Conservation (phyloP, 2,888 invertebrate species). For the Pristionchus fissidentatus region DNA sequence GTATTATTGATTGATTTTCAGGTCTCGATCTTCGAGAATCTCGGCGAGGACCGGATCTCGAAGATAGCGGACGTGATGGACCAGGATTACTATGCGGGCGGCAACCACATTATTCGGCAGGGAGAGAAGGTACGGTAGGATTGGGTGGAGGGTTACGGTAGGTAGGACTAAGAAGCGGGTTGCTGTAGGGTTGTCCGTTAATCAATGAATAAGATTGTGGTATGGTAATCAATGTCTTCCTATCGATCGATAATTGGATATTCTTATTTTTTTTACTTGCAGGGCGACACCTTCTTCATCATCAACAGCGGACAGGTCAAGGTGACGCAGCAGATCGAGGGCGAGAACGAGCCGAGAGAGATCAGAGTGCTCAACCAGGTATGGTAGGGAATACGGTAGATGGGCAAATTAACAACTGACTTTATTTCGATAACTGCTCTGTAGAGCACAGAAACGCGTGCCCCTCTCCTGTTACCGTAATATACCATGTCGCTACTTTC, state of each 20-base stretch:
- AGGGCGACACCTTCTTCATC: conserved; percentile 90
- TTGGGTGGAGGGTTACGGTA: not conserved
- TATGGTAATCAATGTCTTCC: not conserved
- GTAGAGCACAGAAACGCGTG: not conserved
- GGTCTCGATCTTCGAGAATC: conserved; percentile 73
- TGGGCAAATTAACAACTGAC: not conserved
- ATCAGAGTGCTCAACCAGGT: conserved; percentile 81
- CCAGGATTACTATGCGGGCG: conserved; percentile 84
- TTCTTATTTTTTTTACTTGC: not conserved
- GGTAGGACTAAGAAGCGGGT: not conserved
- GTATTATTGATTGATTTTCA: conserved; percentile 50
- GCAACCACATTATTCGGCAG: conserved; percentile 86
- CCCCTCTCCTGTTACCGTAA: not conserved
- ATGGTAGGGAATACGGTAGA: not conserved
- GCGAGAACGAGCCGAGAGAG: conserved; percentile 80
- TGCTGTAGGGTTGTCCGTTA: not conserved
- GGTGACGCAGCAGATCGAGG: conserved; percentile 76
- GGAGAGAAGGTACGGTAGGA: conserved; percentile 83
- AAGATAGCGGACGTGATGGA: conserved; percentile 90
- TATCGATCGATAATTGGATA: not conserved
- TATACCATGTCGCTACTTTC: not conserved
- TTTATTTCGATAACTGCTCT: not conserved
- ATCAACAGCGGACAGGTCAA: conserved; percentile 82
- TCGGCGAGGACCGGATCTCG: conserved; percentile 73
- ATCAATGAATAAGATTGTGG: not conserved